phyloP scores from a whole-genome alignment of 2,113 vertebrate species.

The Coracopsis vasa region DNA sequence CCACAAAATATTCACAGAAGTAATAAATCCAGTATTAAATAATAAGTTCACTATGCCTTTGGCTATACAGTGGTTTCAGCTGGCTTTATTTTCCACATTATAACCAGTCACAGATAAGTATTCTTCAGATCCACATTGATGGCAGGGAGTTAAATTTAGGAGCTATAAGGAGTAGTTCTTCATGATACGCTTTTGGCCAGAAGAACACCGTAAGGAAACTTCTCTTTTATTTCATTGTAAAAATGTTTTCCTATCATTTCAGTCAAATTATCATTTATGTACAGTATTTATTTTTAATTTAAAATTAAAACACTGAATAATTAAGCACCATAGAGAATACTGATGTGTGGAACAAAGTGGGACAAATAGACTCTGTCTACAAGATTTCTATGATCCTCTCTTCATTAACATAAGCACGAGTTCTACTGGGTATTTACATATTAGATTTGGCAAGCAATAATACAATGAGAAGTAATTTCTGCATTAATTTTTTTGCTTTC shows the following conservation, averaged over 20 bases:
- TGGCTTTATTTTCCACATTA: neutral
- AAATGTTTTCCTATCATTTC: conserved; percentile 26
- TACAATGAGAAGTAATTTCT: conserved; percentile 56
- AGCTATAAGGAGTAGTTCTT: neutral
- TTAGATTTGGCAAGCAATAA: conserved; percentile 49
- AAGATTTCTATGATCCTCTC: conserved; percentile 37
- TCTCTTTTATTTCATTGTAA: neutral
- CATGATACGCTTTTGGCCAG: neutral
- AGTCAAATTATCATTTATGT: conserved; percentile 53
- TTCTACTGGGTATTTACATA: conserved; percentile 64
- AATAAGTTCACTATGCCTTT: conserved; percentile 3
- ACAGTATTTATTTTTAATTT: conserved; percentile 61
- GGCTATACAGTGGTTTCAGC: neutral
- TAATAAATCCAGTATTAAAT: conserved; percentile 53
- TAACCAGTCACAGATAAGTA: neutral
- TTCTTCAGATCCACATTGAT: neutral
- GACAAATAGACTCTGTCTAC: conserved; percentile 55
- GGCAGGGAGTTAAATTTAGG: neutral
- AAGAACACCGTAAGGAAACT: neutral
- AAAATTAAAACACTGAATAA: conserved; percentile 58
- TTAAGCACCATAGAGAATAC: conserved; percentile 51
- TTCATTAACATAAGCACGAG: conserved; percentile 53
- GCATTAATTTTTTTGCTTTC: conserved; percentile 66
- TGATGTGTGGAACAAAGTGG: conserved; percentile 56
- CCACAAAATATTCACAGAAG: neutral